Evolutionary conservation across 2,113 vertebrate genomes (phyloP), one percentile per base, ranked within the genome.

Genomic region (Aplodontia rufa): DNA sequence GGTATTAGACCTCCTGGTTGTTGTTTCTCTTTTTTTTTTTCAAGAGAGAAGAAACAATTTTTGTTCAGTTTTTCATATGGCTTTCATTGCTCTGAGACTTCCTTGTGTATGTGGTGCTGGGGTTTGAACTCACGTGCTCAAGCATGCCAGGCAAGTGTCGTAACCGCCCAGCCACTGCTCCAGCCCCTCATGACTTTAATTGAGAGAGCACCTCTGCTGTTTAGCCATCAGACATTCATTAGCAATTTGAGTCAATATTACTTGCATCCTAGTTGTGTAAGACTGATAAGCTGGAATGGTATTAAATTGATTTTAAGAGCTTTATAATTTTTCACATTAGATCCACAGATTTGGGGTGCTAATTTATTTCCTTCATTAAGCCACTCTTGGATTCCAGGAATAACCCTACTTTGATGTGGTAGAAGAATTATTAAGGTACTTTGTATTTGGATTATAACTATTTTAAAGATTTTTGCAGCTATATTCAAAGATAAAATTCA

Each of bases 351-450:
- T 28, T 78, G 87, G 16, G 69, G 64, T 22, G 24, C 26, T 66
- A 90, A 84, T n/a, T 24, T 93, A 22, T 87, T 90, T 81, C 20
- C 45, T 6, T 24, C 49, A 62, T 68, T 72, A 80, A 92, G 19
- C 53, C 32, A 42, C 51, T 96, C 74, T 95, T 88, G 62, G 94
- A 94, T 96, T 95, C 32, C 55, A 64, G 79, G 49, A 94, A 92
- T 40, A 66, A 42, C 35, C 45, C 16, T 53, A 42, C 8, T 76
- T 71, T 32, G 51, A 87, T 45, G 5, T 55, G 13, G 8, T 68
- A 10, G n/a, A 35, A 74, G 22, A 90, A n/a, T 88, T 81, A 82
- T 35, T 35, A 83, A 87, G 10, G 8, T 58, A 6, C 24, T 45
- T 47, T 90, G 5, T 35, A 78, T 90, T 87, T 84, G 45, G 51